A percentile compares a stretch with the other conserved stretches of the same genome.
These are phyloP conservation scores for Steinernema carpocapsae DNA, from an alignment of 2,888 invertebrate genomes.

Conservation along the genomic window DNA sequence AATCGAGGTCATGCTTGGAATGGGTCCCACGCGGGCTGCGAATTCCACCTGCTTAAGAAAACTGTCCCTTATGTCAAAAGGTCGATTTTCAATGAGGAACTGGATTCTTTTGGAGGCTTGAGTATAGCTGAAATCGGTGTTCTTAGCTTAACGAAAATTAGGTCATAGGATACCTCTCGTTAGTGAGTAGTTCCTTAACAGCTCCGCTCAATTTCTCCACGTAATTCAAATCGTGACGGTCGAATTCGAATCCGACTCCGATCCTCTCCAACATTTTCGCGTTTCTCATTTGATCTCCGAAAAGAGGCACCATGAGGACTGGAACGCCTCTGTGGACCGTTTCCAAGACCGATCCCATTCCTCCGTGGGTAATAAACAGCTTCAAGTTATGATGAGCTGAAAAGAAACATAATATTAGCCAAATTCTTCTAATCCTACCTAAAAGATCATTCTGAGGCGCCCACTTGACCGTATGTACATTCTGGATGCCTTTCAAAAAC, in stretches of 20 bases:
- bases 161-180: neutral
- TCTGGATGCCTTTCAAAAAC: neutral
- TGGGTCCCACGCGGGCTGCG: neutral
- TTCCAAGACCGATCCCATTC: neutral
- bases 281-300: constrained; percentile 2
- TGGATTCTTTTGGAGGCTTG: neutral
- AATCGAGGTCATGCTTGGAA: neutral
- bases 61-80: neutral
- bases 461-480: neutral
- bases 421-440: neutral
- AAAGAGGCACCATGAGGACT: neutral
- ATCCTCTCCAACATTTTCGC: neutral
- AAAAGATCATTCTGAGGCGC: neutral
- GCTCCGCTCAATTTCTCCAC: neutral
- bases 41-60: neutral
- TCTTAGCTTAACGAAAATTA: neutral
- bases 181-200: neutral
- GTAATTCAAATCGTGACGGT: neutral
- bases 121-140: neutral
- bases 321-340: neutral
- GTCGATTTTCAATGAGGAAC: neutral
- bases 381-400: constrained; percentile 3
- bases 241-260: neutral
- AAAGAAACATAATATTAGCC: too few species aligned
- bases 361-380: neutral